Conservation (phyloP, 1,140 invertebrate species). For the Belonocnema kinseyi region DNA sequence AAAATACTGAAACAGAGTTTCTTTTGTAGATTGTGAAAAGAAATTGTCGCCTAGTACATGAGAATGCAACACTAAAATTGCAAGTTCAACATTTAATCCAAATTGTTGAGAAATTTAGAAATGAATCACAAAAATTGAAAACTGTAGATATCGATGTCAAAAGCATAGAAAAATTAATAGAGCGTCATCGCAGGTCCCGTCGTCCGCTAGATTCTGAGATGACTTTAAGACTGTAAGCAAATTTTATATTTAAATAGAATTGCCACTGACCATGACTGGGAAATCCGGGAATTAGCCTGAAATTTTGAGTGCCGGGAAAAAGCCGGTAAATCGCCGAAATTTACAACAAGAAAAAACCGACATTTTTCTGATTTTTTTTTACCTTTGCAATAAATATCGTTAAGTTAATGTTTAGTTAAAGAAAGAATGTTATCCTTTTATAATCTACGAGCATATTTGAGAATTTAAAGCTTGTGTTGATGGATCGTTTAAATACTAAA, state of each 20-base stretch:
- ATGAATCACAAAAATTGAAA: constrained; percentile 47
- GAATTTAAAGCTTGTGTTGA: too few relatives aligned
- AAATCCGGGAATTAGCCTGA: too few relatives aligned
- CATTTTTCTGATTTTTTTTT: too few relatives aligned
- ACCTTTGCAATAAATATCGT: too few relatives aligned
- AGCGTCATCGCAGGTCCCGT: background rate
- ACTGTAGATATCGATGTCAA: constrained; percentile 26
- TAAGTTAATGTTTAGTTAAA: too few relatives aligned
- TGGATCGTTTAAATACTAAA: too few relatives aligned
- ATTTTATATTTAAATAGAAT: background rate
- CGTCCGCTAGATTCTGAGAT: background rate
- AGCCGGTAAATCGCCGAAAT: too few relatives aligned
- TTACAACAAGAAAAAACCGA: too few relatives aligned
- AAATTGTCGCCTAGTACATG: constrained; percentile 59
- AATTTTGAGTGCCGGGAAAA: too few relatives aligned
- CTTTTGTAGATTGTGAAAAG: constrained; percentile 54
- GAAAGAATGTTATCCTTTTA: too few relatives aligned
- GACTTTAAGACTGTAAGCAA: background rate
- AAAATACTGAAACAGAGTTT: background rate
- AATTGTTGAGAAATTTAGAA: constrained; percentile 56
- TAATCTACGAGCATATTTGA: too few relatives aligned
- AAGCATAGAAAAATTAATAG: background rate
- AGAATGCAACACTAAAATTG: constrained; percentile 55
- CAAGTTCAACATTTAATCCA: constrained; percentile 54
- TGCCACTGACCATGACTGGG: too few relatives aligned